Conservation (phyloP, 2,797 vertebrate genomes). For the Garrulus glandarius region DNA sequence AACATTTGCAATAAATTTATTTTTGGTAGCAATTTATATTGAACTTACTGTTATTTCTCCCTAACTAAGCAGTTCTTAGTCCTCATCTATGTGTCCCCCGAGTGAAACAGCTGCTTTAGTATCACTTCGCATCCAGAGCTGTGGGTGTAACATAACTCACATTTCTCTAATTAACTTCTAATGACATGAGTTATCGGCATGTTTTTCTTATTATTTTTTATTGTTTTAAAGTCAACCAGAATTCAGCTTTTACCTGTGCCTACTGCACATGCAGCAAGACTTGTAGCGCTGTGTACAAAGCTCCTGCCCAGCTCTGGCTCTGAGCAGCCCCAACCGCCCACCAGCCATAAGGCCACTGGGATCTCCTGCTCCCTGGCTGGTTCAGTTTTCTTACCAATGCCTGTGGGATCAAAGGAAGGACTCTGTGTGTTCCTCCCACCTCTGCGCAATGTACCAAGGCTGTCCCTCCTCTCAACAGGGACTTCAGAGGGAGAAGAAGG, state of each 20-base stretch:
- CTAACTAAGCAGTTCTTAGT: constrained; percentile 25
- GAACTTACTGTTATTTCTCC: constrained; percentile 13
- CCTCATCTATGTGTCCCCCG: not conserved
- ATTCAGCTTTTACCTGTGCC: not conserved
- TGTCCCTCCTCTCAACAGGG: fast-evolving
- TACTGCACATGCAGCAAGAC: not conserved
- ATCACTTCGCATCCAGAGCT: not conserved
- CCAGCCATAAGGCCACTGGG: not conserved
- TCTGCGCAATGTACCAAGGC: not conserved
- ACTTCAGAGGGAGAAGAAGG: not conserved
- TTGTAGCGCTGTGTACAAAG: fast-evolving
- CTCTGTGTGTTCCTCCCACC: not conserved
- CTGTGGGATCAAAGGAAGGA: not conserved
- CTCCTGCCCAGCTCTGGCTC: not conserved
- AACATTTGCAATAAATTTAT: constrained; percentile 36
- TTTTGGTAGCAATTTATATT: constrained; percentile 44
- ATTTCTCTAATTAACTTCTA: constrained; percentile 56
- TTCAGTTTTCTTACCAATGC: not conserved
- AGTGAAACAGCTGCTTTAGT: constrained; percentile 43
- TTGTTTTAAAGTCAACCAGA: constrained; percentile 13
- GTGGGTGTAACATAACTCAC: not conserved
- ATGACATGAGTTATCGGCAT: constrained; percentile 5
- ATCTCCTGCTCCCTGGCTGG: not conserved
- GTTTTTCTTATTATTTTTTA: constrained; percentile 20
- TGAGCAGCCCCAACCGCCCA: fast-evolving